Evolutionary conservation across 2,888 invertebrate species (phyloP), one percentile per base, ranked within the genome.

Genomic region (Caradrina kadenii): DNA sequence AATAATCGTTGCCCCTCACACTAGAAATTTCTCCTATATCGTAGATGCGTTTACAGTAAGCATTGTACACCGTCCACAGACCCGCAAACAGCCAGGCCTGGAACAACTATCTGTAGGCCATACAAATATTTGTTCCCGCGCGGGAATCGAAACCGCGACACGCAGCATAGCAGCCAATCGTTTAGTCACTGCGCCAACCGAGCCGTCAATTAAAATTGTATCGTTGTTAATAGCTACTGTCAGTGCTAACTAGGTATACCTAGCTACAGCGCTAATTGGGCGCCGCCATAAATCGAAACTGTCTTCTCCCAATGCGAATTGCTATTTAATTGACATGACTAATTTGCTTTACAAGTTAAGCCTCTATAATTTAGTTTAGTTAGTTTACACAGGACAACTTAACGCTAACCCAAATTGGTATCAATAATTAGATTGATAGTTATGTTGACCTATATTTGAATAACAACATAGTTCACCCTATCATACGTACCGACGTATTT

Each of bases 341-440:
- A 63, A 75, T 61, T 76, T 55, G 31, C 48, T 22, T 62, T 45
- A 59, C 62, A 48, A 65, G 49, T 65, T 62, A 59, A 75, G 19
- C 54, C 48, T 55, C 49, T 54, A 52, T 50, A 35, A 56, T 58
- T 59, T 59, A 65, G 21, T 63, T 72, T 22, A 58, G 35, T 70
- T 26, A 69, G 21, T 74, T 60, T 58, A 45, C 52, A 45, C 39
- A 45, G 55, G 22, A n/a, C 52, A 49, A 60, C 17, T 55, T 54
- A 11, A 48, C 19, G n/a, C 45, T 45, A 39, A 64, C 35, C 22
- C 50, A 64, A 75, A 75, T 75, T 49, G 13, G 22, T 59, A 54
- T 22, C 17, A 55, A 31, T 55, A 42, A 67, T 73, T 17, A 45
- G 1, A 17, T 45, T 45, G 45, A 49, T 45, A 19, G 26, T 26